These are phyloP conservation scores for Poeciliopsis infans DNA, from an alignment of 2,797 vertebrate genomes.

Conservation along the genomic window DNA sequence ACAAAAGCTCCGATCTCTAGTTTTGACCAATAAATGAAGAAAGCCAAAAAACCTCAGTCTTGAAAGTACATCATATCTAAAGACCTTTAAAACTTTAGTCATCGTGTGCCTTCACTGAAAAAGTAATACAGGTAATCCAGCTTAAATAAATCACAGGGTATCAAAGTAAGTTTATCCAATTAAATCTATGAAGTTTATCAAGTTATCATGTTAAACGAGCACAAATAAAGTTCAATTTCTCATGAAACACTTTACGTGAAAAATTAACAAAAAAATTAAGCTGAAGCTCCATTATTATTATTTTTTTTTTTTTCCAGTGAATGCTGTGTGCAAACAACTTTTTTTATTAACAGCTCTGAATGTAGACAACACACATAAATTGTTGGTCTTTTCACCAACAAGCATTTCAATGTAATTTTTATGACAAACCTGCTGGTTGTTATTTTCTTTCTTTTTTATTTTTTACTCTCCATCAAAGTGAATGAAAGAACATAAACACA, in stretches of 20 bases:
- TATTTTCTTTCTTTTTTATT: not conserved
- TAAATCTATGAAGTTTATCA: too few species aligned
- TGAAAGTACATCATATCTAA: not conserved
- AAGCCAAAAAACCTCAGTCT: not conserved
- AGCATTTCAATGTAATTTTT: not conserved
- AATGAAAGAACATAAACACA: slow-evolving; percentile 16
- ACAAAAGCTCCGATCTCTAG: not conserved
- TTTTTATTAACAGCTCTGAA: not conserved
- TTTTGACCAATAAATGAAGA: not conserved
- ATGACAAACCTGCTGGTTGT: slow-evolving; percentile 8
- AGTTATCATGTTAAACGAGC: too few species aligned
- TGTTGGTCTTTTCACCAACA: not conserved
- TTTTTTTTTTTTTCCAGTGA: too few species aligned
- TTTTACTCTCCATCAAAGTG: slow-evolving; percentile 1
- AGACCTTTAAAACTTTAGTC: not conserved
- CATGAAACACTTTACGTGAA: too few species aligned
- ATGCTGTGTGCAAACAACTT: not conserved
- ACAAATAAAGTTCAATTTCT: too few species aligned
- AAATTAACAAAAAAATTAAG: too few species aligned
- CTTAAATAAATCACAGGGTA: too few species aligned
- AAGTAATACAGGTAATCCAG: too few species aligned
- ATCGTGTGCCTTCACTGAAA: not conserved
- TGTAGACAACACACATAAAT: not conserved
- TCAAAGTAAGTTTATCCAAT: too few species aligned
- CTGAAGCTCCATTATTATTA: too few species aligned